Conservation (phyloP, 2,797 vertebrate species). For the Gambelia wislizenii region DNA sequence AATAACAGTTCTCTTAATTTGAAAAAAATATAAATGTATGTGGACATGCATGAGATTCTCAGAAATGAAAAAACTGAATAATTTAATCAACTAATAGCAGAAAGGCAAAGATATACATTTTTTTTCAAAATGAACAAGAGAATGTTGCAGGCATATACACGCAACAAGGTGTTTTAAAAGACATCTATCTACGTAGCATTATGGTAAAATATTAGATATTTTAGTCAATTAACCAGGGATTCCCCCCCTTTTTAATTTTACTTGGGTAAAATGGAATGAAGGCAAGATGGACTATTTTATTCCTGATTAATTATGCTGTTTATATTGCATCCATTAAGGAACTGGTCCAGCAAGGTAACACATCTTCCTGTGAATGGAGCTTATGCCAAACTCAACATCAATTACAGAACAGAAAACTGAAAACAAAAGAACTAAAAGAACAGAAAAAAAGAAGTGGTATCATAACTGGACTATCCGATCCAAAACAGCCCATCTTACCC, state of each 20-base stretch:
- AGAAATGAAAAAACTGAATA: conserved; percentile 52
- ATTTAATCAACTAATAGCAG: conserved; percentile 60
- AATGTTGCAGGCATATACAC: conserved; percentile 28
- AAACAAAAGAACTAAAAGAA: not conserved
- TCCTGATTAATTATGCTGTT: conserved; percentile 62
- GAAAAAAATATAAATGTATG: conserved; percentile 57
- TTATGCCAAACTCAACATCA: conserved; percentile 58
- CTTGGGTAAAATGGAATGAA: conserved; percentile 84
- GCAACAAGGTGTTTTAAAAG: conserved; percentile 44
- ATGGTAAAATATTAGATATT: not conserved
- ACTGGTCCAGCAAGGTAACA: conserved; percentile 66
- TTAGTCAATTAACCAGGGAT: conserved; percentile 29
- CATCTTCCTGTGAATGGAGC: conserved; percentile 63
- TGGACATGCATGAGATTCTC: conserved; percentile 44
- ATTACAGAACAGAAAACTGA: conserved; percentile 35
- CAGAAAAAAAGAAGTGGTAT: conserved; percentile 62
- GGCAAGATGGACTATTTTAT: conserved; percentile 82
- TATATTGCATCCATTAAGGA: conserved; percentile 65
- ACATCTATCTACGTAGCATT: conserved; percentile 39
- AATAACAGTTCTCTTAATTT: conserved; percentile 47
- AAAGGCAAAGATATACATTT: conserved; percentile 46
- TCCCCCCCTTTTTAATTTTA: conserved; percentile 28
- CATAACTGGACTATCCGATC: conserved; percentile 64
- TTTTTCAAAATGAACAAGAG: conserved; percentile 36
- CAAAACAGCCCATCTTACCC: conserved; percentile 79